Evolutionary conservation across 1,140 invertebrate genomes (phyloP), one percentile per base, ranked within the genome.

Genomic region (Anoplophora glabripennis): DNA sequence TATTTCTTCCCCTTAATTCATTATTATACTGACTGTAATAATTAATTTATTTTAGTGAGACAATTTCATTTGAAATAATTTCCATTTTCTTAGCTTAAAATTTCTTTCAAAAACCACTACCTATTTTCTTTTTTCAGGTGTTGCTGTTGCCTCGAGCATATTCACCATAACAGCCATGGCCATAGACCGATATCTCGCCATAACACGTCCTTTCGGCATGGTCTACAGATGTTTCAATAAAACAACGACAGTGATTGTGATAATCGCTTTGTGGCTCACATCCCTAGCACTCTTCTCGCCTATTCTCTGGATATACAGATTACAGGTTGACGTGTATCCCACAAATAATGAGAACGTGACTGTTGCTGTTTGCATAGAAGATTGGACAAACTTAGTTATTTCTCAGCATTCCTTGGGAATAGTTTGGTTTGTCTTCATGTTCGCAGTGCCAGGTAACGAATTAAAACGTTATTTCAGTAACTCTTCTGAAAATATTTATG

Each of bases 111-210:
- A 28, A 28, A 28, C 5, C 5, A 28, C n/a, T n/a, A n/a, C n/a
- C n/a, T 28, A 28, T 36, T 7, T 18, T 64, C 58, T 53, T 64
- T 53, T 74, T 74, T 7, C 76, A 90, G 89, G 87, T 38, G 85
- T 90, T 7, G 83, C 87, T 8, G 88, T 90, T 1, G 84, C 85
- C 1, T 86, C 86, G 1, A 89, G 87, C 61, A 84, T 90, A 21
- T 89, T 89, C 72, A 90, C 89, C 1, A 88, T 91, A 54, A 86
- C 86, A 0, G 86, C 86, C 0, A 88, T 91, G 85, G 88, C 87
- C 35, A 78, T 90, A 15, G 88, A 90, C 70, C 78, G 89, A 34
- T 88, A 86, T 66, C 72, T 90, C 40, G 89, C 88, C 7, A 90
- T 91, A 62, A 81, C 85, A 38, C 86, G 87, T 72, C 87, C 88